A percentile compares a stretch with the other conserved stretches of the same genome.
These are phyloP conservation scores for Toxotes chatareus DNA, from an alignment of 2,113 vertebrate species.

Conservation along the genomic window DNA sequence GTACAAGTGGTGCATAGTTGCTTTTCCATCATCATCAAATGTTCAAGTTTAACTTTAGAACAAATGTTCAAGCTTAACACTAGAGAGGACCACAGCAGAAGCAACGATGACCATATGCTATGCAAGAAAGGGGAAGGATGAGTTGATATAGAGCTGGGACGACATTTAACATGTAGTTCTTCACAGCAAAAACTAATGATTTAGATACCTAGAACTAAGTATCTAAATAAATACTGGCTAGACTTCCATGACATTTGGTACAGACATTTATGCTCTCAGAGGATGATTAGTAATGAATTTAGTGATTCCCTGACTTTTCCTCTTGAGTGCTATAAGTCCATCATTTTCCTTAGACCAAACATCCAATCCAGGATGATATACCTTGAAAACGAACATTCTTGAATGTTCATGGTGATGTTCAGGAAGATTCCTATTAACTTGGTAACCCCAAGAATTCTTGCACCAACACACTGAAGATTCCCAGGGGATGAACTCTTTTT, in stretches of 20 bases:
- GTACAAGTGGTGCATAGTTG: constrained; percentile 42
- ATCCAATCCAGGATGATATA: not conserved
- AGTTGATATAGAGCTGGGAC: not conserved
- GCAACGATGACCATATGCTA: constrained; percentile 64
- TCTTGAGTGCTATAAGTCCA: not conserved
- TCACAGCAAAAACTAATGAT: too few species aligned
- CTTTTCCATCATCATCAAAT: constrained; percentile 77
- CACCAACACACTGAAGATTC: not conserved
- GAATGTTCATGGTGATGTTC: not conserved
- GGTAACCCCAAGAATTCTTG: not conserved
- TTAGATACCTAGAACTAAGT: not conserved
- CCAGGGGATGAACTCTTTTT: not conserved
- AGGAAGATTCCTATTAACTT: not conserved
- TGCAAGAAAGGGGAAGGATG: constrained; percentile 43
- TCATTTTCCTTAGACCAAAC: not conserved
- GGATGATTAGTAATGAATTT: constrained; percentile 3
- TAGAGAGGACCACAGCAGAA: constrained; percentile 46
- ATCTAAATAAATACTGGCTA: not conserved
- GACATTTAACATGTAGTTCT: not conserved
- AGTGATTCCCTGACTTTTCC: not conserved
- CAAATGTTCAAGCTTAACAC: constrained; percentile 73
- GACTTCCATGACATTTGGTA: not conserved
- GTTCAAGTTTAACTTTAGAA: constrained; percentile 79
- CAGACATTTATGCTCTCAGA: not conserved
- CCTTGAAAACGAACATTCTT: not conserved